Evolutionary conservation across 2,797 vertebrate genomes (phyloP), one percentile per base, ranked within the genome.

Genomic region (Pteropus rufus): DNA sequence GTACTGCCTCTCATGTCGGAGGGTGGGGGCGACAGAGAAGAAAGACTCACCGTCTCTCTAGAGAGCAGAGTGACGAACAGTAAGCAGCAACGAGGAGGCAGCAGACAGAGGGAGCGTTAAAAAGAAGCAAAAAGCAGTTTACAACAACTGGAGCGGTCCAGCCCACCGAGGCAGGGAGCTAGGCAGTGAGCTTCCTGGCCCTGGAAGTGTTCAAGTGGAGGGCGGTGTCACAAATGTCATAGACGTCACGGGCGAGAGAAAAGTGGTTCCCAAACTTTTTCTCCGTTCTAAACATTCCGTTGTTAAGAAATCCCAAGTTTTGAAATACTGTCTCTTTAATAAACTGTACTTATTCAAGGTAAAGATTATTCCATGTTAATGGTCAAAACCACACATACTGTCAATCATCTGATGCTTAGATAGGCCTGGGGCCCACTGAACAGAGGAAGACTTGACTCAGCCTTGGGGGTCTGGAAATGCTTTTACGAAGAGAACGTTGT

Each of bases 11-110:
- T n/a, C 26, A 0, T 23, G 41, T 5, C 29, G n/a, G 44, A 41
- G 26, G 31, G 1, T 31, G 19, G 7, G 31, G 11, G 0, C 23
- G 49, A 65, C 82, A 49, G 18, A 60, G 44, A 56, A 36, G 58
- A 64, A 56, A 80, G 60, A 65, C n/a, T n/a, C 69, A 2, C 58
- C 36, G 56, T 73, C 58, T 73, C 73, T 73, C 91, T 46, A 23
- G 87, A 39, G 81, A 92, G 46, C n/a, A 26, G 23, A 77, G 16
- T 11, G 29, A 14, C 58, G 69, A 44, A 34, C 54, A 16, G 12
- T 3, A 3, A 24, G 60, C 36, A 21, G 3, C 36, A 2, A n/a
- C 0, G 10, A 41, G 1, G 16, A 56, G 36, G 31, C 67, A 16
- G 62, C 36, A 36, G 64, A 31, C 29, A 19, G 49, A 18, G 3